Base-by-base conservation (phyloP, 2,797 vertebrate genomes). In the Falco berigora region DNA sequence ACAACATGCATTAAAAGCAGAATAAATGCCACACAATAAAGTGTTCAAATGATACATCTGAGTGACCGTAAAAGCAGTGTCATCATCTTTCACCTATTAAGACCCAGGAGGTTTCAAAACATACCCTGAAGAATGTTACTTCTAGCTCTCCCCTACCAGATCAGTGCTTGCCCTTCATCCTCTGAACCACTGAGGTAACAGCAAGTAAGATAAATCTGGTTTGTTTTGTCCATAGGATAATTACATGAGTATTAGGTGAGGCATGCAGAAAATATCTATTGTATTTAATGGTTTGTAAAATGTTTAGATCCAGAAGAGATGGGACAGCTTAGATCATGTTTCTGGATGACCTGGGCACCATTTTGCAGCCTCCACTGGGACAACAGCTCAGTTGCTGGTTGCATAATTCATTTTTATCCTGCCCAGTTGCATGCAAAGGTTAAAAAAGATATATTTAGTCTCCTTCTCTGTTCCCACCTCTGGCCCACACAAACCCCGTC, bases 401-500 rank as follows among this genome's bases (percentile, higher is more conserved):
- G 73, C 53, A 79, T 86, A 95, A 93, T 79, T 64, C 66, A 85
- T 93, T 90, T 94, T 71, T 74, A 86, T 81, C 69, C 77, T 92
- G 95, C 94, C 82, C 75, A 94, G 94, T 76, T 90, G 69, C 62
- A 92, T 61, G 71, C 90, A 97, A 91, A 96, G 91, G 92, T 96
- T 96, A 95, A 97, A 90, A 97, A 90, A 95, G 91, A 92, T 94
- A 96, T 94, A 93, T 95, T 94, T 72, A 90, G 69, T 91, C 68
- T 90, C 66, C 62, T 88, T 96, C 91, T 85, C 76, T 49, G 80
- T 94, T 96, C 91, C 92, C 73, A 63, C 81, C 83, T 86, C 89
- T 90, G 93, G 95, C 96, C 96, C 96, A 93, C 92, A 94, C 95
- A 94, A 88, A 94, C 75, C 93, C 75, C 92, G 74, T 75, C 94